phyloP scores from a whole-genome alignment of 1,140 invertebrate genomes.

The Trichonephila inaurata region DNA sequence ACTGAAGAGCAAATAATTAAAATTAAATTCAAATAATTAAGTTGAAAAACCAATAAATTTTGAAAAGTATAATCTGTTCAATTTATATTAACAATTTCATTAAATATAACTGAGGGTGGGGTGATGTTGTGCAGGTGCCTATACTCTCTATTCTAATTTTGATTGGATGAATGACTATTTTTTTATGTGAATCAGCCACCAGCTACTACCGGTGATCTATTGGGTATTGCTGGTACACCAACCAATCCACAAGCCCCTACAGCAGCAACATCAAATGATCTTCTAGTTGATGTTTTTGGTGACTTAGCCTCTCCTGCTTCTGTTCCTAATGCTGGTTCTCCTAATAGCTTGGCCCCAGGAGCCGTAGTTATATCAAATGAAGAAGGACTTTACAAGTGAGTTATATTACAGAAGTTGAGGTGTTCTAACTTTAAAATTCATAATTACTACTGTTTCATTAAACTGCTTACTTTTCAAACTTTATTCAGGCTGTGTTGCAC shows the following conservation, averaged over 20 bases:
- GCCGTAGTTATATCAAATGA: conserved; percentile 78
- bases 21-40: too few relatives aligned
- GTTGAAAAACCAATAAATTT: too few relatives aligned
- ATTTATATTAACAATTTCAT: too few relatives aligned
- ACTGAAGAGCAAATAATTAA: too few relatives aligned
- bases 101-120: too few relatives aligned
- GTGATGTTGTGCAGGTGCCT: too few relatives aligned
- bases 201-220: conserved; percentile 88
- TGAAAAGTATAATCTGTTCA: too few relatives aligned
- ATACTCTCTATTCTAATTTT: too few relatives aligned
- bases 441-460: background rate
- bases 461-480: too few relatives aligned
- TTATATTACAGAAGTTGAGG: conserved; percentile 50
- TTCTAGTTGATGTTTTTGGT: conserved; percentile 94
- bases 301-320: conserved; percentile 83
- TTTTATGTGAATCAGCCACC: background rate
- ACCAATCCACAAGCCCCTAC: conserved; percentile 82
- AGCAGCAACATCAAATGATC: conserved; percentile 84
- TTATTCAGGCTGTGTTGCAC: too few relatives aligned
- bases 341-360: conserved; percentile 78
- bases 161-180: too few relatives aligned
- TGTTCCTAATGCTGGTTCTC: conserved; percentile 82
- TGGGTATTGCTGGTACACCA: conserved; percentile 87
- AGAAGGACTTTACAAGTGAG: conserved; percentile 88
- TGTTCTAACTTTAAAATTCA: background rate